These are phyloP conservation scores for Phoenicopterus ruber DNA, from an alignment of 2,113 vertebrate genomes.

Conservation along the genomic window DNA sequence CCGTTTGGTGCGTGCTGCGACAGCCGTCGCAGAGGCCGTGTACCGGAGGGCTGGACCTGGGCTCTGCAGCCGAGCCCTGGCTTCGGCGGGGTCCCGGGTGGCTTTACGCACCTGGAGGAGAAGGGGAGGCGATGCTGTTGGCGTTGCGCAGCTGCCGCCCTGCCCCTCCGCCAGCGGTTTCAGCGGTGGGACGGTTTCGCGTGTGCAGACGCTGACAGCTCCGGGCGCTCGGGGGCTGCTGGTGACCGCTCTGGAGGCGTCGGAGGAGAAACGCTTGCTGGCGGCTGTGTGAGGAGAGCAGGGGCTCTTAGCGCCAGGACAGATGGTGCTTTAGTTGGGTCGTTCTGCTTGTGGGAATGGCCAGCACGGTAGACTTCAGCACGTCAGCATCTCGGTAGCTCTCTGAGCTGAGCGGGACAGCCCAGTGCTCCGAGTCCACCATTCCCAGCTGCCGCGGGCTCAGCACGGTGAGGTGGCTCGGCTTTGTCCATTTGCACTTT, in stretches of 20 bases:
- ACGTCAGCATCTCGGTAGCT: fast-evolving
- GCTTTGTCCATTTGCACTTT: fast-evolving
- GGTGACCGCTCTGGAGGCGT: not conserved
- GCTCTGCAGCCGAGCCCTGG: not conserved
- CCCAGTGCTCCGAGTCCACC: not conserved
- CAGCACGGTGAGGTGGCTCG: fast-evolving
- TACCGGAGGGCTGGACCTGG: not conserved
- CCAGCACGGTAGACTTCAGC: not conserved
- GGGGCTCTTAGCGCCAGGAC: fast-evolving
- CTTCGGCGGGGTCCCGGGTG: fast-evolving
- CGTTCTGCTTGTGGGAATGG: not conserved
- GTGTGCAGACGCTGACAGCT: fast-evolving
- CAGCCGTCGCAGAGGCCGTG: fast-evolving
- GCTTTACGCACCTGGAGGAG: not conserved
- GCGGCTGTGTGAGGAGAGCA: not conserved
- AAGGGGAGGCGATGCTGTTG: too few species aligned
- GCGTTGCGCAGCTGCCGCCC: fast-evolving
- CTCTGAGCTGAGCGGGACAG: not conserved
- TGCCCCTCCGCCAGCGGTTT: fast-evolving
- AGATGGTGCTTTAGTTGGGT: not conserved
- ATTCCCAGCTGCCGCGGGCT: not conserved
- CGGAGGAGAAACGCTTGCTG: fast-evolving
- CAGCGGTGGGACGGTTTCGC: fast-evolving
- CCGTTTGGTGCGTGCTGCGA: too few species aligned
- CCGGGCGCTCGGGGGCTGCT: not conserved